These are phyloP conservation scores for Metacarcinus magister DNA, from an alignment of 2,888 invertebrate species.

Conservation along the genomic window DNA sequence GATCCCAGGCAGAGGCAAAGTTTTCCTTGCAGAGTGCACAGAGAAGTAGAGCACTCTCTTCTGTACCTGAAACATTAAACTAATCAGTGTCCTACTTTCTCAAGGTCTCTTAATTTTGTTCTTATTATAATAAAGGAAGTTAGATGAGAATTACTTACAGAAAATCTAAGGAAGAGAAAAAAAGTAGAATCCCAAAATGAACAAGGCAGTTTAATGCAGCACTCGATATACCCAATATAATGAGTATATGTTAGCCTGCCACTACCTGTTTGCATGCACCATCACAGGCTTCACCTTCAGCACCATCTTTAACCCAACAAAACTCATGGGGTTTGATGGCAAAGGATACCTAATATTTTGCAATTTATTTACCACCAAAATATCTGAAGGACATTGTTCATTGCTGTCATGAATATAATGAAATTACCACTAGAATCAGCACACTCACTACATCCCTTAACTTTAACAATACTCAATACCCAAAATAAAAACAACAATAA, in stretches of 20 bases:
- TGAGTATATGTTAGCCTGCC: no score
- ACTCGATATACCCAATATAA: no score
- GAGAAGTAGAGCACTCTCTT: conserved; percentile 86
- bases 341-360: no score
- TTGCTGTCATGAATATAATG: background rate
- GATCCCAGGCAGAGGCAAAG: conserved; percentile 89
- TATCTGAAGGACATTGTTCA: no score
- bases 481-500: no score
- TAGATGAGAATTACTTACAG: background rate
- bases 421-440: background rate
- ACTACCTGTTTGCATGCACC: no score
- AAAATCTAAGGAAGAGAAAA: background rate
- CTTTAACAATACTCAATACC: no score
- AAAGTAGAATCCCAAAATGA: background rate
- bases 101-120: background rate
- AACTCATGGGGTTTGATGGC: no score
- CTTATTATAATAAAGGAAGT: background rate
- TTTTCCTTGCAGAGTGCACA: conserved; percentile 89
- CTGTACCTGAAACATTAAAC: conserved; percentile 63
- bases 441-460: background rate
- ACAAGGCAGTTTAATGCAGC: no score
- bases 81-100: background rate
- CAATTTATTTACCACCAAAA: no score
- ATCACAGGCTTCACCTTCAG: no score
- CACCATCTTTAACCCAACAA: no score